phyloP scores from a whole-genome alignment of 2,113 vertebrate species.

The Orcinus orca region DNA sequence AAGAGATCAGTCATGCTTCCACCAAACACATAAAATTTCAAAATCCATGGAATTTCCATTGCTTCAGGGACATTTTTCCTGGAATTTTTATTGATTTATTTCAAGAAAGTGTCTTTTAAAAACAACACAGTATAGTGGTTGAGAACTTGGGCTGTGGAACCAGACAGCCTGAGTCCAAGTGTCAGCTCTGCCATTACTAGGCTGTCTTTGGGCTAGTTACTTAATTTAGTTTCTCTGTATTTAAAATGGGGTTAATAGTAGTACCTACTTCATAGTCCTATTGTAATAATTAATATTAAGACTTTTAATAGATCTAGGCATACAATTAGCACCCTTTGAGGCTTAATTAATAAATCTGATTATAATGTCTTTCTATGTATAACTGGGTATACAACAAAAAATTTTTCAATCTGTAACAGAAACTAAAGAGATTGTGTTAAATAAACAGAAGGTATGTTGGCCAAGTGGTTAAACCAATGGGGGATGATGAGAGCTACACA shows the following conservation, averaged over 20 bases:
- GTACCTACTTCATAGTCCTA: neutral
- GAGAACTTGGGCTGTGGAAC: neutral
- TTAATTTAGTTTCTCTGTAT: neutral
- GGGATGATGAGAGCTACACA: neutral
- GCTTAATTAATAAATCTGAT: neutral
- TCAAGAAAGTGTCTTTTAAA: neutral
- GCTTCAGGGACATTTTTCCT: neutral
- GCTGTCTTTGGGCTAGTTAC: neutral
- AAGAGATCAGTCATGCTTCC: neutral
- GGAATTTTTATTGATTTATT: neutral
- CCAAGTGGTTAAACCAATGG: neutral
- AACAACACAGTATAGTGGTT: neutral
- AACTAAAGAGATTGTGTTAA: neutral
- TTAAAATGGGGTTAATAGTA: neutral
- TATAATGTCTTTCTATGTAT: neutral
- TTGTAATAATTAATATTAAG: neutral
- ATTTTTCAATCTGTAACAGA: neutral
- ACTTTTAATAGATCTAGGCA: neutral
- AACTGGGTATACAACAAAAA: neutral
- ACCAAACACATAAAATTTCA: constrained; percentile 45
- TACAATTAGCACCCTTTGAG: neutral
- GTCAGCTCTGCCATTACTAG: neutral
- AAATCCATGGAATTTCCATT: constrained; percentile 18
- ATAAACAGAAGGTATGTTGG: neutral
- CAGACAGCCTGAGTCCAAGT: neutral